Conservation (phyloP, 37 sponge, comb jelly and placozoan species). For the Spongilla lacustris region DNA sequence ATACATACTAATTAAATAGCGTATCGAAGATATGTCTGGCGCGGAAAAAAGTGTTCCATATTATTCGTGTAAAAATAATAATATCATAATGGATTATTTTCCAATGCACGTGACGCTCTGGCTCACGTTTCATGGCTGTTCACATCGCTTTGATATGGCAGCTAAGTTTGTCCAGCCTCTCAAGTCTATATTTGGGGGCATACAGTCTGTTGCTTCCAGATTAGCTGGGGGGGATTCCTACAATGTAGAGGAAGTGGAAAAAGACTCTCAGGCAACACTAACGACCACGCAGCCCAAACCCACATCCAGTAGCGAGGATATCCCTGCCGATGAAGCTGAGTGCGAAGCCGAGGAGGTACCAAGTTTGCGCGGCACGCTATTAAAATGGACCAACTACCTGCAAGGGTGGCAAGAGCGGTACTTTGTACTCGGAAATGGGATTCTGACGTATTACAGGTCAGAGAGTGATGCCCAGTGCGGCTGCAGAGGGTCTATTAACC, state of each 20-base stretch:
- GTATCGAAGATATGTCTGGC: no score
- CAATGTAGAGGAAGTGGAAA: conserved; percentile 1
- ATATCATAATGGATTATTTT: background rate
- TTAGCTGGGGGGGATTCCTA: background rate
- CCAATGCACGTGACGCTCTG: background rate
- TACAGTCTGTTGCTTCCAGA: background rate
- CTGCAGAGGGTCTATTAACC: conserved; percentile 88
- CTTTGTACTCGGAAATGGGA: conserved; percentile 75
- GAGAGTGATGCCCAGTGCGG: conserved; percentile 84
- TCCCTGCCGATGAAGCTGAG: conserved; percentile 31
- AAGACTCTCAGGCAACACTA: background rate
- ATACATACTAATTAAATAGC: no score
- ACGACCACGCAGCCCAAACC: background rate
- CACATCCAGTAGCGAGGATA: background rate
- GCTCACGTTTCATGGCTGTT: no score
- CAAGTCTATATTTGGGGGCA: background rate
- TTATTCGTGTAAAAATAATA: no score
- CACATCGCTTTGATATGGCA: background rate
- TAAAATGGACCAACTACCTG: conserved; percentile 96
- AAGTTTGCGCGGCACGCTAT: conserved; percentile 52
- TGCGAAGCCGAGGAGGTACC: conserved; percentile 30
- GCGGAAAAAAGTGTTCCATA: no score
- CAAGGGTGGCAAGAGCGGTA: conserved; percentile 96
- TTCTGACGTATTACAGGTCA: conserved; percentile 87
- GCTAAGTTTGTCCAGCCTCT: background rate